Evolutionary conservation across 2,113 vertebrate genomes (phyloP).

Genomic region (Cavia porcellus): DNA sequence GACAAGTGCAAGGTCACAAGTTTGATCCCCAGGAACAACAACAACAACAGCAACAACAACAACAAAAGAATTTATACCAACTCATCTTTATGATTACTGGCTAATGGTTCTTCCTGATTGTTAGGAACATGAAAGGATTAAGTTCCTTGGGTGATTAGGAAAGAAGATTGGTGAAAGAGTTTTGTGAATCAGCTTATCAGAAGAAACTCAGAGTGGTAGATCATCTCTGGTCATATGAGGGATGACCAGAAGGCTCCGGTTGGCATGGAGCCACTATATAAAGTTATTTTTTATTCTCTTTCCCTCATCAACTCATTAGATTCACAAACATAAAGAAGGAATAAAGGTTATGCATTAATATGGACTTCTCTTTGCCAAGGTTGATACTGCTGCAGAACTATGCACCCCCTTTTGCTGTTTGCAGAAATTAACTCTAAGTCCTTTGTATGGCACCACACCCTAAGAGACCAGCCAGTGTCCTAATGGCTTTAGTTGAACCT

Average conservation of each 20-base stretch:
- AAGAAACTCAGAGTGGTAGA: neutral
- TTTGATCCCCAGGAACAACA: too few relatives aligned
- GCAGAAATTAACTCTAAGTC: neutral
- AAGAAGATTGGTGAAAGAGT: neutral
- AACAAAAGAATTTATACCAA: neutral
- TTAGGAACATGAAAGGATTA: neutral
- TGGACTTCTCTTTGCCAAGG: neutral
- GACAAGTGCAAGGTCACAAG: too few relatives aligned
- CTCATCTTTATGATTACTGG: neutral
- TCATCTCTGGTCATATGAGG: neutral
- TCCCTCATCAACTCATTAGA: neutral
- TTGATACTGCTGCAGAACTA: neutral
- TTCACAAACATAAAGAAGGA: neutral
- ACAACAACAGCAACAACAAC: too few relatives aligned
- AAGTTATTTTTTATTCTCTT: neutral
- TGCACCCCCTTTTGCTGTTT: neutral
- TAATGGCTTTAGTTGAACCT: neutral
- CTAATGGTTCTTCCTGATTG: neutral
- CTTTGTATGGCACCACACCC: neutral
- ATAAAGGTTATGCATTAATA: neutral
- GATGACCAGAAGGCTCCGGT: neutral
- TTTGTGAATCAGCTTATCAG: neutral
- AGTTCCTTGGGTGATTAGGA: neutral
- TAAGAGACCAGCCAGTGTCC: neutral
- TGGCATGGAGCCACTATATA: neutral